Evolutionary conservation across 2,888 invertebrate species (phyloP).

Genomic region (Xylota sylvarum): DNA sequence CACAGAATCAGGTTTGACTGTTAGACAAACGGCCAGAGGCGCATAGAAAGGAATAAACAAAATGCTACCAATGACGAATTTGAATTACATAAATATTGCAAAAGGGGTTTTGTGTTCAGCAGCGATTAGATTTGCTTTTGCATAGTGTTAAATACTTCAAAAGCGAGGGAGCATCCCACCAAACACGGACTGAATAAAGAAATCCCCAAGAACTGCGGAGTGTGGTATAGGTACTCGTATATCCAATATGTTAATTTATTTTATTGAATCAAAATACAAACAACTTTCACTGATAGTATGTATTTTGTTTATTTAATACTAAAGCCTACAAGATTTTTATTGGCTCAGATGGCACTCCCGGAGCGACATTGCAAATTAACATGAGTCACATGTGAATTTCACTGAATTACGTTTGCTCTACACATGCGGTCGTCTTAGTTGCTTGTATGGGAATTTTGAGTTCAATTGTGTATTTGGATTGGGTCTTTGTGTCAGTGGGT

Average conservation of each 20-base stretch:
- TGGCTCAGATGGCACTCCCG: slow-evolving; percentile 2
- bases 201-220: too few species aligned
- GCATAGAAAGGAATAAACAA: not conserved
- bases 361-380: not conserved
- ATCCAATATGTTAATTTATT: slow-evolving; percentile 20
- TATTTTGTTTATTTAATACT: not conserved
- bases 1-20: slow-evolving; percentile 45
- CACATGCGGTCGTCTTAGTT: too few species aligned
- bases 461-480: too few species aligned
- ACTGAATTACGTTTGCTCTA: not conserved
- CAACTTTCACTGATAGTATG: slow-evolving; percentile 41
- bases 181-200: not conserved
- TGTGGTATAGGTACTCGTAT: too few species aligned
- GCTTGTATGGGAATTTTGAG: too few species aligned
- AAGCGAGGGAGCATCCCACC: not conserved
- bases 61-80: not conserved
- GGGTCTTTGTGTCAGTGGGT: too few species aligned
- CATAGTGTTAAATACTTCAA: not conserved
- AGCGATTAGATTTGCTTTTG: slow-evolving; percentile 8
- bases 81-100: slow-evolving; percentile 41
- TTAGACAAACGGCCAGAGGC: slow-evolving; percentile 10
- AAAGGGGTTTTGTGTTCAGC: not conserved
- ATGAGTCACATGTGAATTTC: slow-evolving; percentile 13
- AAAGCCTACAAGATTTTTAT: not conserved
- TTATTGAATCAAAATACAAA: slow-evolving; percentile 8